A percentile compares a stretch with the other conserved stretches of the same genome.
phyloP scores from a whole-genome alignment of 2,113 vertebrate species.

The Melanerpes aurifrons region DNA sequence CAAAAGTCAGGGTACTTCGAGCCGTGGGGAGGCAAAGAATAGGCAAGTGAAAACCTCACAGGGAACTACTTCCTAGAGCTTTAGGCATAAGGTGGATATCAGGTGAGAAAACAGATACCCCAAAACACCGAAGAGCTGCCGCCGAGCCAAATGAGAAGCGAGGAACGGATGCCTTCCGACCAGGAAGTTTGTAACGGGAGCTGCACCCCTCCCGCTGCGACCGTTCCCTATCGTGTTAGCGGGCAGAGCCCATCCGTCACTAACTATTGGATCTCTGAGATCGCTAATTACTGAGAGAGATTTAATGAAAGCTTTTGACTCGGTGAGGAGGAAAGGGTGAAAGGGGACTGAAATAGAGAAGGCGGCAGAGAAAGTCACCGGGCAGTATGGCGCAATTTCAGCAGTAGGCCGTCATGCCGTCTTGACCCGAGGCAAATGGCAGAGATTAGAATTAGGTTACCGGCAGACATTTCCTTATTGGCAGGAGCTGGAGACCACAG shows the following conservation, averaged over 20 bases:
- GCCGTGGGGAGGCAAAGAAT: not conserved
- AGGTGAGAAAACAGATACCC: not conserved
- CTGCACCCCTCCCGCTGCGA: not conserved
- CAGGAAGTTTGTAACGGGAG: not conserved
- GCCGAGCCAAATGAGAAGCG: not conserved
- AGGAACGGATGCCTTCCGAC: not conserved
- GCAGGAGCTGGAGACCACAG: not conserved
- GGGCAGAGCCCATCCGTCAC: not conserved
- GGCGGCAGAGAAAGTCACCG: not conserved
- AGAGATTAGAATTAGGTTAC: not conserved
- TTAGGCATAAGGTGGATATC: not conserved
- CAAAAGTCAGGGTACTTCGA: slow-evolving; percentile 40
- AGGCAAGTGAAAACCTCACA: not conserved
- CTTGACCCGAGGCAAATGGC: not conserved
- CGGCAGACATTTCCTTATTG: not conserved
- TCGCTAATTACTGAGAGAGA: not conserved
- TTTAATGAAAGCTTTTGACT: not conserved
- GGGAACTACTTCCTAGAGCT: not conserved
- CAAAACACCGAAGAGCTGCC: not conserved
- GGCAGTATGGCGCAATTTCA: not conserved
- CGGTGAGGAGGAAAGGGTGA: not conserved
- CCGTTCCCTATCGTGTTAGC: not conserved
- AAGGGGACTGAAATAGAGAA: not conserved
- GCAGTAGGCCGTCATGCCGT: not conserved
- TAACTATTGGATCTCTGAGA: not conserved